Base-by-base conservation (phyloP, 2,888 invertebrate genomes). In the Leucania comma region DNA sequence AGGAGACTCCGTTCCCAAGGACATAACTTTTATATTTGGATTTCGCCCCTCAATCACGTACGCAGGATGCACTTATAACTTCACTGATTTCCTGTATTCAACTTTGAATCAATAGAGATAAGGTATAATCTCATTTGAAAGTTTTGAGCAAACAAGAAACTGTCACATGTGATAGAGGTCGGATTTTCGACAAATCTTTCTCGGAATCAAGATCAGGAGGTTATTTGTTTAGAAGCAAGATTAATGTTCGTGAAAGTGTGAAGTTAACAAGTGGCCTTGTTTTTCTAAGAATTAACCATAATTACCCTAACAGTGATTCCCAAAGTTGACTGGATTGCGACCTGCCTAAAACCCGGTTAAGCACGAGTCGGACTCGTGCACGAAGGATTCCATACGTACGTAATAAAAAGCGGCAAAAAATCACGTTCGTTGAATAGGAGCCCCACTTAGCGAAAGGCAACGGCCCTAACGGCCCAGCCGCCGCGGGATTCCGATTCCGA, bases 241-340 rank as follows among this genome's bases (percentile, higher is more conserved):
- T 93, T 92, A 90, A 93, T 94, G 90, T 88, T 82, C 78, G 82
- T 61, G 63, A 88, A 93, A 92, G 94, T 93, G 94, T 93, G 91
- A 94, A 94, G 86, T 89, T 89, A 80, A 81, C 78, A 80, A 86
- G 80, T 80, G 84, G 59, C 68, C 81, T 78, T 81, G 62, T 78
- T 81, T 61, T 86, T 87, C 87, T 88, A 87, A 81, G 86, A 85
- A 85, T 51, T 48, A 10, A 4, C 17, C 42, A 20, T 42, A 42
- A 42, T 42, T 42, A 42, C 17, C 42, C 17, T 3, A 14, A 38
- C 38, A 38, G 38, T 14, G 38, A 4, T 38, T 38, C 38, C 12
- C 38, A 38, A 38, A 38, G 38, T 38, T 4, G 38, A 14, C 4
- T 14, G 14, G 38, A 14, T 38, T 14, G 38, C 38, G 38, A 38